These are phyloP conservation scores for Meleagris gallopavo DNA, from an alignment of 2,113 vertebrate genomes.

Conservation along the genomic window DNA sequence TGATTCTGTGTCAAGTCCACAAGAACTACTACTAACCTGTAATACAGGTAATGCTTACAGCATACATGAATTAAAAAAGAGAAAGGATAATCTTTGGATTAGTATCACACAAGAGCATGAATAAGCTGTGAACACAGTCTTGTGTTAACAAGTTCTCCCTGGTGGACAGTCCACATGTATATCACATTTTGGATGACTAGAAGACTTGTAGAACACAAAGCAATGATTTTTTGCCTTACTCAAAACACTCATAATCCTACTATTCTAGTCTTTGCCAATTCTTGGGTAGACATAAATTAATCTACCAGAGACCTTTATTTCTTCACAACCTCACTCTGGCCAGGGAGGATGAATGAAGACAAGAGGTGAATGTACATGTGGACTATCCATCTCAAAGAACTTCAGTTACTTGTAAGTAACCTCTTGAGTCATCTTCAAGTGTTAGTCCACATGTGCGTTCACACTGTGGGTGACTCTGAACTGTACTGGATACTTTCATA, in stretches of 20 bases:
- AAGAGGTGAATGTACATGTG: neutral
- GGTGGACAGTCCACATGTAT: neutral
- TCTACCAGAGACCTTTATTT: neutral
- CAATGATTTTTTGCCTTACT: neutral
- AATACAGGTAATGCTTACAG: neutral
- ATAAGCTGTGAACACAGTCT: neutral
- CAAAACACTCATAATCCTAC: neutral
- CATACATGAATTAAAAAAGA: neutral
- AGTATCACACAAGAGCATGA: neutral
- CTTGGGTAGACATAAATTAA: neutral
- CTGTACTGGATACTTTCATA: neutral
- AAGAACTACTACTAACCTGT: neutral
- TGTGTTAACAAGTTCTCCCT: neutral
- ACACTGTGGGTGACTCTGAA: neutral
- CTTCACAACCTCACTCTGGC: neutral
- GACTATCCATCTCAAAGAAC: slow-evolving; percentile 15
- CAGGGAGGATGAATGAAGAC: neutral
- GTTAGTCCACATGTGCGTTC: neutral
- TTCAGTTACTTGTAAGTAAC: neutral
- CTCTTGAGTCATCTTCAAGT: neutral
- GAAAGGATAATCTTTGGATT: neutral
- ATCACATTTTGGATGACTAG: neutral
- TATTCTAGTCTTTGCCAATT: neutral
- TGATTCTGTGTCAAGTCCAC: neutral
- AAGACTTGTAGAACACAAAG: neutral